Evolutionary conservation across 2,113 vertebrate species (phyloP).

Genomic region (Peromyscus leucopus): DNA sequence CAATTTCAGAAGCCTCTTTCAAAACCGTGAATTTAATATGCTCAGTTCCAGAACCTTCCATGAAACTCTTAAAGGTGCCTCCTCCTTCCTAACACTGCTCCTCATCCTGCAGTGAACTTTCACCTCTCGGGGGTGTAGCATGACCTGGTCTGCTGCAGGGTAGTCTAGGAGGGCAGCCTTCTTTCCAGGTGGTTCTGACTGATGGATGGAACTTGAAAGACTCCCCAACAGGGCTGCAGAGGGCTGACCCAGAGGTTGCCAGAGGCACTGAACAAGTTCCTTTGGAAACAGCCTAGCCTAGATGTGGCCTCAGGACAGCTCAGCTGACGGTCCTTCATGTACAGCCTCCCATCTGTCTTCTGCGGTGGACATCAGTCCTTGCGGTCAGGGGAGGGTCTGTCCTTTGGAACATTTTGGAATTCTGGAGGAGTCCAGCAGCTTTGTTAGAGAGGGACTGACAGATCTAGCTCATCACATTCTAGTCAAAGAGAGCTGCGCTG

Average conservation of each 20-base stretch:
- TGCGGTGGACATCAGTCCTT: accelerated
- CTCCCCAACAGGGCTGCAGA: not conserved
- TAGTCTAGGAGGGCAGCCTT: too few relatives aligned
- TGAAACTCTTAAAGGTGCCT: not conserved
- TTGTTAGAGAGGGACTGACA: not conserved
- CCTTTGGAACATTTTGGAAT: not conserved
- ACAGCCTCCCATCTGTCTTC: not conserved
- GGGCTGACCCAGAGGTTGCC: not conserved
- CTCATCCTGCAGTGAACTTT: accelerated
- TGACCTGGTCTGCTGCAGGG: too few relatives aligned
- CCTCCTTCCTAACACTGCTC: accelerated
- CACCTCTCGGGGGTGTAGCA: accelerated
- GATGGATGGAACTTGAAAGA: accelerated
- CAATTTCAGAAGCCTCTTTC: slow-evolving; percentile 27
- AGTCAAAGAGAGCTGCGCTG: not conserved
- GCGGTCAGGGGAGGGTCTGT: accelerated
- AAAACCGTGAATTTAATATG: not conserved
- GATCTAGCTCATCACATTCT: not conserved
- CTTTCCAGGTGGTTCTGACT: too few relatives aligned
- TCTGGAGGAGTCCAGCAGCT: not conserved
- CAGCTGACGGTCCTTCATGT: not conserved
- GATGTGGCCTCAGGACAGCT: not conserved
- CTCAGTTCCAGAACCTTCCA: not conserved
- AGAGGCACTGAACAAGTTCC: not conserved
- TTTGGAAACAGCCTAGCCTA: not conserved